Base-by-base conservation (phyloP, 2,888 invertebrate genomes). In the Norana najaformis region DNA sequence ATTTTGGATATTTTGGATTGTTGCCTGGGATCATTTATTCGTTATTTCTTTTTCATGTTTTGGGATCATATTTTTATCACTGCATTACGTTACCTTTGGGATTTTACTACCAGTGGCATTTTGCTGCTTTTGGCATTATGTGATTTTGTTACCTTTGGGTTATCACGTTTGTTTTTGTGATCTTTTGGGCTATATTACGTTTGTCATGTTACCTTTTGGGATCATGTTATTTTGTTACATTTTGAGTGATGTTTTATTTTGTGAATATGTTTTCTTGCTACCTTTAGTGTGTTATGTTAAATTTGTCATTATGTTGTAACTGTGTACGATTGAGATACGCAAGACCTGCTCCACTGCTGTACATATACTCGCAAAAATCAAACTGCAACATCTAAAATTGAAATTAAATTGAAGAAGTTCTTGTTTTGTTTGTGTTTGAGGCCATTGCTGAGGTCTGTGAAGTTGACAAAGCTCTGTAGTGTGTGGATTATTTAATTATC, bases 371-470 rank as follows among this genome's bases (percentile, higher is more conserved):
- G 69, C 69, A 69, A 69, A 69, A 69, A 69, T n/a, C 30, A 69
- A n/a, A n/a, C 69, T 69, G 69, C 69, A 69, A 69, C 69, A 69
- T 69, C 69, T 69, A 69, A 47, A 69, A n/a, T 69, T 69, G 69
- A n/a, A 30, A 69, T 69, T 69, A 69, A 69, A 69, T 69, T 69
- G 69, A 4, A n/a, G 30, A 69, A n/a, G n/a, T 69, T 69, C 53
- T 53, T 53, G 30, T 69, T 69, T 69, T 69, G 69, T 69, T 69
- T n/a, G 30, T 69, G 69, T n/a, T 69, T 30, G n/a, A 69, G 30
- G n/a, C n/a, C 69, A 69, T 69, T 69, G 69, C 69, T 69, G n/a
- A 69, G 69, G n/a, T 69, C 69, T 69, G 69, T n/a, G 4, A n/a
- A 69, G 69, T 3, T 69, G 30, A 69, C 11, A 13, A 13, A 69